Conservation (phyloP, 37 sponge, comb jelly and placozoan species). For the Mnemiopsis leidyi region DNA sequence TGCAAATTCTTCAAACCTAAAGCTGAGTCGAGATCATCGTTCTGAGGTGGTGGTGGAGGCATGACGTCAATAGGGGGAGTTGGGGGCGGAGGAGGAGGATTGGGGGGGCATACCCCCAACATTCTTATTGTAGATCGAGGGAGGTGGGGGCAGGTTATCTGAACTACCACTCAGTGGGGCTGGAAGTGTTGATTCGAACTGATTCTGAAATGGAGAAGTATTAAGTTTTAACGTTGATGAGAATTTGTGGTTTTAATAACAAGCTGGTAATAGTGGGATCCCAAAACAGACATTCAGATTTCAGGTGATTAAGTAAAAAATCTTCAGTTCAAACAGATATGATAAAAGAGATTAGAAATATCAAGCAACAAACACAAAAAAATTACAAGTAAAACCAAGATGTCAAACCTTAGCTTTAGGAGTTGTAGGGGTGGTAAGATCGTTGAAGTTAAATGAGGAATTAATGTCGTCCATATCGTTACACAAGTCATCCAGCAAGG, state of each 20-base stretch:
- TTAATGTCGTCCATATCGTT: constrained; percentile 29
- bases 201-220: background rate
- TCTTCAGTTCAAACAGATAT: no score
- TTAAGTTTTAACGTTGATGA: no score
- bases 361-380: no score
- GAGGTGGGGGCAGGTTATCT: constrained; percentile 20
- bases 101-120: background rate
- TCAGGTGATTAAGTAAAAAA: no score
- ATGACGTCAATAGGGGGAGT: background rate
- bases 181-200: background rate
- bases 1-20: no score
- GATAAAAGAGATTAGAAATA: no score
- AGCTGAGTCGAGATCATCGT: constrained; percentile 8
- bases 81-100: background rate
- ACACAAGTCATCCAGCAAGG: constrained; percentile 34
- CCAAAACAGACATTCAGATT: no score
- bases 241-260: no score
- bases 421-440: background rate
- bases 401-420: background rate
- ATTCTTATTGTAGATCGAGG: background rate
- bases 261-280: no score
- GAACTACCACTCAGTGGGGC: background rate
- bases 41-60: background rate
- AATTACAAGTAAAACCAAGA: no score
- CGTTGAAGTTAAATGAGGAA: background rate